Evolutionary conservation across 2,797 vertebrate genomes (phyloP).

Genomic region (Takifugu rubripes): DNA sequence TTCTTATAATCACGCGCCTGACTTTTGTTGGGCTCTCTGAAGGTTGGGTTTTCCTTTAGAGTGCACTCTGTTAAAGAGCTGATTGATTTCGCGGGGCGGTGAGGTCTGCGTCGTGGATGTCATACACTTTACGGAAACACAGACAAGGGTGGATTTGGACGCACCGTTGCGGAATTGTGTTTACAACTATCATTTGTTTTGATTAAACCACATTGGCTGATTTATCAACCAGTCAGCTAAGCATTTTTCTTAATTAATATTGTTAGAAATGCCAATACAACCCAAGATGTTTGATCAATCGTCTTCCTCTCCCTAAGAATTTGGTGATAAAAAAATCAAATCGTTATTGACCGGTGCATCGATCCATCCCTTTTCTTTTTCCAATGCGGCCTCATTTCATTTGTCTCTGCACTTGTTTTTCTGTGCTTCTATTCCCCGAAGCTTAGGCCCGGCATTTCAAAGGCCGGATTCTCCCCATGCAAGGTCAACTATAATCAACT

Average conservation of each 20-base stretch:
- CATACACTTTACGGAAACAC: slow-evolving; percentile 50
- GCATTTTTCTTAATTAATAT: slow-evolving; percentile 85
- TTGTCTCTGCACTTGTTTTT: slow-evolving; percentile 70
- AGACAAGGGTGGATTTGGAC: slow-evolving; percentile 57
- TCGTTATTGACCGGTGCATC: slow-evolving; percentile 72
- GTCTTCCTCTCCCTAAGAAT: slow-evolving; percentile 77
- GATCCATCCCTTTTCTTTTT: slow-evolving; percentile 72
- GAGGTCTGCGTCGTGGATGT: slow-evolving; percentile 41
- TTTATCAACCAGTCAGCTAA: slow-evolving; percentile 74
- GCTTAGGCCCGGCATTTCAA: slow-evolving; percentile 69
- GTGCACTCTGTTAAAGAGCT: slow-evolving; percentile 60
- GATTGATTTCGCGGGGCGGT: slow-evolving; percentile 57
- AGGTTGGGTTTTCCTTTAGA: slow-evolving; percentile 60
- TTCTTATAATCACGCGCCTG: slow-evolving; percentile 64
- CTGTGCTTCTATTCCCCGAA: slow-evolving; percentile 62
- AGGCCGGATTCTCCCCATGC: slow-evolving; percentile 62
- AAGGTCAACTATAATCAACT: slow-evolving; percentile 79
- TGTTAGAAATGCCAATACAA: slow-evolving; percentile 79
- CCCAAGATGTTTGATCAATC: slow-evolving; percentile 75
- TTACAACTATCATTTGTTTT: slow-evolving; percentile 75
- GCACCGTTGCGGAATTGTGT: slow-evolving; percentile 48
- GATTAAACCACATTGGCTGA: slow-evolving; percentile 71
- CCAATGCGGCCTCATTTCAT: slow-evolving; percentile 66
- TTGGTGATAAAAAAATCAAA: slow-evolving; percentile 82
- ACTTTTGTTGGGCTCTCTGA: slow-evolving; percentile 65